Base-by-base conservation (phyloP, 2,888 invertebrate genomes). In the Conus canariensis region DNA sequence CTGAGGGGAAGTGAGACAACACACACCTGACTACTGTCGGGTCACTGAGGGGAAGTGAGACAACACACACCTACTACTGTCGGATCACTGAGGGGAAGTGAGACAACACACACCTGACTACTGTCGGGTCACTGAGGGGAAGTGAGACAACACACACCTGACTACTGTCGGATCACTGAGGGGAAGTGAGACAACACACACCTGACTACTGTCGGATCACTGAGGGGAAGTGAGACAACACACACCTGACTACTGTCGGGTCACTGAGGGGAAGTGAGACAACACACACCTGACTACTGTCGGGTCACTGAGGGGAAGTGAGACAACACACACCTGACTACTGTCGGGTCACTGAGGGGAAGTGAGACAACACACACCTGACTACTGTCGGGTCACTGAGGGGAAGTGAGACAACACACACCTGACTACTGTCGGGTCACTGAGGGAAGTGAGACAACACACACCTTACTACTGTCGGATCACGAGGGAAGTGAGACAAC, bases 171-270 rank as follows among this genome's bases (percentile, higher is more conserved):
- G 45, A 45, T 45, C 45, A 45, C 45, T 45, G 45, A 45, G 45
- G 45, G 45, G 45, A 45, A 45, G 45, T 45, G 45, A 45, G 45
- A 90, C 59, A 87, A 60, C 85, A 86, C 25, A 64, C 85, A 85
- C 85, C 45, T 45, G 1, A 45, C 45, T 3, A 45, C 45, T 45
- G 45, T 45, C 45, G 4, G 45, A 45, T 45, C 45, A 45, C 45
- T 45, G 45, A 45, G 45, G 45, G 45, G 45, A 45, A 45, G 45
- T 45, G 45, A 45, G 45, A 90, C 59, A 87, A 60, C 85, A 86
- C 25, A 64, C 85, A 85, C 85, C 45, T 45, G 1, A 45, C 45
- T 3, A 45, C 45, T 45, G 45, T 45, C 45, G 4, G 45, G 3
- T 45, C 45, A 45, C 45, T 45, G 45, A 45, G 45, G 45, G 45